These are phyloP conservation scores for Sesamia inferens DNA, from an alignment of 2,888 invertebrate genomes.

Conservation along the genomic window DNA sequence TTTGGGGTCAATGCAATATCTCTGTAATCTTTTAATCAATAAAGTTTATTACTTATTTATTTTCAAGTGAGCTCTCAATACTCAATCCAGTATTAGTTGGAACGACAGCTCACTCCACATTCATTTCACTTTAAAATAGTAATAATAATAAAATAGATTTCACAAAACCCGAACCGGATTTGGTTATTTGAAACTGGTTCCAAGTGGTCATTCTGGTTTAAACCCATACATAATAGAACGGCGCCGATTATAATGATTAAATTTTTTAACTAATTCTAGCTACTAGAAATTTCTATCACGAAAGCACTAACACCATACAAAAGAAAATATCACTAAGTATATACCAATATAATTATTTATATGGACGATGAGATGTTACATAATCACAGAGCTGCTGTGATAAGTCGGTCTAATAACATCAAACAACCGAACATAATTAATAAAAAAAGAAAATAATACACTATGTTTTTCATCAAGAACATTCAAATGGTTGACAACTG, in stretches of 20 bases:
- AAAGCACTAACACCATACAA: too few relatives aligned
- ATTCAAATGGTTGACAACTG: background rate
- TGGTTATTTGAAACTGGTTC: background rate
- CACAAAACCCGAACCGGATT: constrained; percentile 17
- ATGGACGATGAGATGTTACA: too few relatives aligned
- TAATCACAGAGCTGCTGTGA: too few relatives aligned
- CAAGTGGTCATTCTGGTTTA: background rate
- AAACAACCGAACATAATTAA: background rate
- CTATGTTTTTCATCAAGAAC: background rate
- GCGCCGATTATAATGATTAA: constrained; percentile 17
- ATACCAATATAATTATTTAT: too few relatives aligned
- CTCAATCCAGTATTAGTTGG: too few relatives aligned
- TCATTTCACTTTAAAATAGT: background rate
- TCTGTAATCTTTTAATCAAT: too few relatives aligned
- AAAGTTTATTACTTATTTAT: too few relatives aligned
- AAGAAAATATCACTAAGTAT: too few relatives aligned
- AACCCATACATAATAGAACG: constrained; percentile 26
- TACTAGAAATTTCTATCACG: too few relatives aligned
- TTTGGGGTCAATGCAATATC: too few relatives aligned
- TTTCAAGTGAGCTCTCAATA: too few relatives aligned
- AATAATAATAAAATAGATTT: constrained; percentile 40
- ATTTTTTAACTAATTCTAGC: constrained; percentile 36
- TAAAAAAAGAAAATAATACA: background rate
- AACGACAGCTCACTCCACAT: too few relatives aligned
- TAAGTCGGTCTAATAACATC: background rate